Base-by-base conservation (phyloP, 2,797 vertebrate species). In the Serranus cabrilla region DNA sequence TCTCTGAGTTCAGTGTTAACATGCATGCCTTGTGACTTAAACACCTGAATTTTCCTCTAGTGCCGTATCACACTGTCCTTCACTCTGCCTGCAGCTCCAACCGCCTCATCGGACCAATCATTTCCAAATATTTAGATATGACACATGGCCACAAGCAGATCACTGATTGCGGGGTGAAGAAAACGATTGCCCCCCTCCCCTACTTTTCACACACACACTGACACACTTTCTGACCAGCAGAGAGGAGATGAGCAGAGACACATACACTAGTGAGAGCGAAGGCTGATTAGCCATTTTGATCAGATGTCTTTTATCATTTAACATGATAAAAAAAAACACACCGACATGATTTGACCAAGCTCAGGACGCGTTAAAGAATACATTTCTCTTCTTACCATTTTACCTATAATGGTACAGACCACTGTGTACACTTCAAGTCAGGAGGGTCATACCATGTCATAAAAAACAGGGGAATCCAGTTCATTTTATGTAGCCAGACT, bases 11-110 rank as follows among this genome's bases (percentile, higher is more conserved):
- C 86, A 90, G 90, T 94, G 93, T 93, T 93, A 94, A 93, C 92
- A 89, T 95, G 93, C 94, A 96, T 96, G 94, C 93, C 92, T 95
- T 94, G 93, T 94, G 91, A 95, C 93, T 93, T 87, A 84, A 91
- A 91, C 86, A 91, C 87, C 78, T 76, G 89, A 82, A 85, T 93
- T 94, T 90, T 94, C 91, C 92, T 93, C 82, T 93, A 92, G 93
- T 94, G 94, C 91, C 85, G 76, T 92, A 85, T 87, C 89, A 94
- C 92, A 90, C 86, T 94, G 93, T 91, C 92, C 92, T 94, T 94
- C 90, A 91, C 79, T 94, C 93, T 95, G 91, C 85, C 91, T 94
- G 89, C 91, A 82, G 74, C 59, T 62, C 27, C 73, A 61, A 57
- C 40, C 51, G 55, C 63, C 65, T 70, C 80, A 80, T 61, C 16